phyloP scores from a whole-genome alignment of 2,888 invertebrate species.

The Drosophila imparisetae region DNA sequence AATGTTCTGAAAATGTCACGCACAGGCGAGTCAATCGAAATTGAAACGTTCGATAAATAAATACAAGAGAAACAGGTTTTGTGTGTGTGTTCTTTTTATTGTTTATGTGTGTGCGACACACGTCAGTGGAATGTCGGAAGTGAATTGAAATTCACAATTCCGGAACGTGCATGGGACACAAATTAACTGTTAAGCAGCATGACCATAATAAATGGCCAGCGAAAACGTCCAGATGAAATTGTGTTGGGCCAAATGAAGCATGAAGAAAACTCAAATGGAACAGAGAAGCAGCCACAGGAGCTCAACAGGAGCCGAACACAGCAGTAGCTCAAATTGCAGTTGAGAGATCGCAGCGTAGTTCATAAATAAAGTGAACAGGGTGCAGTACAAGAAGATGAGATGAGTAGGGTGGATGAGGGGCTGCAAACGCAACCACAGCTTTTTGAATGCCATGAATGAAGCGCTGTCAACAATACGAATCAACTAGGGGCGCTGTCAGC shows the following conservation, averaged over 20 bases:
- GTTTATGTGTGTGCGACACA: conserved; percentile 26
- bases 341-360: conserved; percentile 68
- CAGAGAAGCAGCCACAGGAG: conserved; percentile 4
- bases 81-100: not conserved
- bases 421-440: conserved; percentile 19
- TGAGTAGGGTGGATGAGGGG: not conserved
- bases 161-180: conserved; percentile 61
- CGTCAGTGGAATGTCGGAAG: conserved; percentile 56
- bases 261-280: conserved; percentile 25
- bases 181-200: conserved; percentile 59
- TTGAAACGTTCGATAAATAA: conserved; percentile 57
- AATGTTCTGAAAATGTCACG: conserved; percentile 62
- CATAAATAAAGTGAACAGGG: conserved; percentile 65
- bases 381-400: conserved; percentile 7
- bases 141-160: conserved; percentile 60
- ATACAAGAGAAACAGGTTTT: conserved; percentile 22
- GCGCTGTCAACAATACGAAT: conserved; percentile 72
- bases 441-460: conserved; percentile 72
- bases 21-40: conserved; percentile 57
- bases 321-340: conserved; percentile 67
- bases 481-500: conserved; percentile 38
- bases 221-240: conserved; percentile 28
- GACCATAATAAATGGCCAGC: conserved; percentile 35
- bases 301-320: conserved; percentile 18
- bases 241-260: conserved; percentile 37